These are phyloP conservation scores for Julus scandinavius DNA, from an alignment of 2,888 invertebrate genomes.

Conservation along the genomic window DNA sequence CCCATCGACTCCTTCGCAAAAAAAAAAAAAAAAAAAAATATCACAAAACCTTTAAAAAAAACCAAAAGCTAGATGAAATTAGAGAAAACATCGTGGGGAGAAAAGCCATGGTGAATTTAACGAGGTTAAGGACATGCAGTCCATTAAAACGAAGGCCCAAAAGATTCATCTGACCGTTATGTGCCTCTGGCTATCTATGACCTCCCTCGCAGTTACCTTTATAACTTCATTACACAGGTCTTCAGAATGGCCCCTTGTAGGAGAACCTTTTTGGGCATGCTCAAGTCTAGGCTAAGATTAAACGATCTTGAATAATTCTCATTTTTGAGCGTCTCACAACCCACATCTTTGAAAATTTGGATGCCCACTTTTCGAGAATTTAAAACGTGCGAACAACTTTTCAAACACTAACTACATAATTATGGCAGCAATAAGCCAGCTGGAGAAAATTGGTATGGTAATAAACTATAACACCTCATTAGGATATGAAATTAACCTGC, in stretches of 20 bases:
- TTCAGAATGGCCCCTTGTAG: not conserved
- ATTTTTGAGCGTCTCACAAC: not conserved
- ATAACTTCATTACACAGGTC: not conserved
- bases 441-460: not conserved
- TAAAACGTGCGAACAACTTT: not conserved
- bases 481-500: not conserved
- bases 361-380: not conserved
- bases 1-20: not conserved
- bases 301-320: not conserved
- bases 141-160: conserved; percentile 5
- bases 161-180: conserved; percentile 25
- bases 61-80: conserved; percentile 7
- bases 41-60: not conserved
- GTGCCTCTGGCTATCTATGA: not conserved
- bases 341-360: not conserved
- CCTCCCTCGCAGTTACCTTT: not conserved
- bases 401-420: not conserved
- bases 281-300: not conserved
- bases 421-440: conserved; percentile 6
- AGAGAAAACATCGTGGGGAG: conserved; percentile 7
- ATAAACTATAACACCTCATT: not conserved
- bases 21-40: not conserved
- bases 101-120: not conserved
- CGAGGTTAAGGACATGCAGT: conserved; percentile 27
- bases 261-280: not conserved